Percentiles rank a stretch among this genome's conserved stretches.
phyloP scores from a whole-genome alignment of 2,113 vertebrate species.

The Pelusios castaneus region DNA sequence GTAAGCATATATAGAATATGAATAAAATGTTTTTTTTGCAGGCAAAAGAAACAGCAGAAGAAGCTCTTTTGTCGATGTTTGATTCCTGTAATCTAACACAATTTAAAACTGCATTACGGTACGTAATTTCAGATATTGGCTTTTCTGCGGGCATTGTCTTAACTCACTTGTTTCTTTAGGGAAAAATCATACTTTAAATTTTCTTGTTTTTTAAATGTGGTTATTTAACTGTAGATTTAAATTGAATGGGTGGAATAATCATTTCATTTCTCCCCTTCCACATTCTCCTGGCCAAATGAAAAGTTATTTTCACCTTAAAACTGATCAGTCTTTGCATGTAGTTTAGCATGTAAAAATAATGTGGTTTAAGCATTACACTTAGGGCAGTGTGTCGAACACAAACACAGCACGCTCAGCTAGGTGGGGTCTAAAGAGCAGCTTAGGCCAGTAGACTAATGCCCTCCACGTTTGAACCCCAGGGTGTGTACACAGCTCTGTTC shows the following conservation, averaged over 20 bases:
- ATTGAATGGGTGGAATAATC: not conserved
- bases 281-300: accelerated
- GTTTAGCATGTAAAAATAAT: not conserved
- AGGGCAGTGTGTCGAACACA: not conserved
- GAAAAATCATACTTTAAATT: not conserved
- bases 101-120: slow-evolving; percentile 86
- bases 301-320: not conserved
- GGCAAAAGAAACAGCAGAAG: slow-evolving; percentile 90
- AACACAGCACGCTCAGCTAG: not conserved
- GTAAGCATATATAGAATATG: not conserved
- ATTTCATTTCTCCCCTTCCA: accelerated
- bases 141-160: not conserved
- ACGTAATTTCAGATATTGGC: not conserved
- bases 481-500: not conserved
- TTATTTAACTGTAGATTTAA: not conserved
- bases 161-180: not conserved
- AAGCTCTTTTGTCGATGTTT: slow-evolving; percentile 80
- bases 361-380: not conserved
- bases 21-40: slow-evolving; percentile 68
- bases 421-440: not conserved
- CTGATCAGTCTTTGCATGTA: not conserved
- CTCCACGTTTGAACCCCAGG: not conserved
- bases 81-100: slow-evolving; percentile 80
- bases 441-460: not conserved
- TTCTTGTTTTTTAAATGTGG: not conserved